These are phyloP conservation scores for Cyclargus thomasi DNA, from an alignment of 1,140 invertebrate genomes.

Conservation along the genomic window DNA sequence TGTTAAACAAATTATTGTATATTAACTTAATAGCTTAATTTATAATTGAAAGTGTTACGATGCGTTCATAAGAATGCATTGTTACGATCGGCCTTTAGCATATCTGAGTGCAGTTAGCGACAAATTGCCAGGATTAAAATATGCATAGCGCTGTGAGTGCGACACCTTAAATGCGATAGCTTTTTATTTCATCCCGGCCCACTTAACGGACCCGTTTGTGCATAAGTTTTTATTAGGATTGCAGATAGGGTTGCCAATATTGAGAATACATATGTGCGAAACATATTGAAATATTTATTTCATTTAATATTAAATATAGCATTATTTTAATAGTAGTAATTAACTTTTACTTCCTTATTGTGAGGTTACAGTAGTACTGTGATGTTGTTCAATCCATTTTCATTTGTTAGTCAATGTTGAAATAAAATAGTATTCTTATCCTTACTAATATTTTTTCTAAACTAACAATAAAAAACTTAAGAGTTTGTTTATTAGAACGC, in stretches of 20 bases:
- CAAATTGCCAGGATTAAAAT: conserved; percentile 54
- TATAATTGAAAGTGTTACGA: conserved; percentile 70
- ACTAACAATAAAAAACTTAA: no score
- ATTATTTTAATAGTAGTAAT: no score
- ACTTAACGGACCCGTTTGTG: conserved; percentile 35
- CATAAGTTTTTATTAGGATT: conserved; percentile 39
- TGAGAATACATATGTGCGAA: neutral
- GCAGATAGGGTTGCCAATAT: neutral
- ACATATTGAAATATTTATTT: no score
- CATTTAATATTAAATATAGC: no score
- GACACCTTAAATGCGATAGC: conserved; percentile 37
- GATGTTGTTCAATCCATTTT: no score
- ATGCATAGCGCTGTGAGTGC: conserved; percentile 33
- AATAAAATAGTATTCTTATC: no score
- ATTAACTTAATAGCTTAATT: conserved; percentile 75
- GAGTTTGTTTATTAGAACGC: no score
- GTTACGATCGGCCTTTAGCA: conserved; percentile 57
- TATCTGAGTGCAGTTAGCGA: conserved; percentile 50
- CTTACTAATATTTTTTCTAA: no score
- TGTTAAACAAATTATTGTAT: conserved; percentile 74
- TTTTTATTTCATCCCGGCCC: conserved; percentile 37
- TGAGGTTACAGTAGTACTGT: no score
- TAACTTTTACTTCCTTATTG: no score
- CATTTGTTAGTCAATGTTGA: no score
- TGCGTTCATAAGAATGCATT: conserved; percentile 62